phyloP scores from a whole-genome alignment of 2,888 invertebrate genomes.

The Psococerastis gibbosa region DNA sequence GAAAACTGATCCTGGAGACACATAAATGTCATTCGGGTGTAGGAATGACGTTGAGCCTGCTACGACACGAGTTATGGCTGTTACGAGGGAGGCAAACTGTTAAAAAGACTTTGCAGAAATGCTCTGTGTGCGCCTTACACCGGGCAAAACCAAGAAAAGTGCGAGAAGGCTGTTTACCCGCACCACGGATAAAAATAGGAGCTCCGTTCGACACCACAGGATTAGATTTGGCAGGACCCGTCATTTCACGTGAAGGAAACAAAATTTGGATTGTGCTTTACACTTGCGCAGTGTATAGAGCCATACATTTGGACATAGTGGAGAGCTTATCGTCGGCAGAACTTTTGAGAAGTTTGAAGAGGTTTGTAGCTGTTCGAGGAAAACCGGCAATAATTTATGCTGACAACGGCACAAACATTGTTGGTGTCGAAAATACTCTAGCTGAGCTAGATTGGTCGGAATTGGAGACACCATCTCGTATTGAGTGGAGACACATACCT shows the following conservation, averaged over 20 bases:
- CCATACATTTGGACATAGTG: constrained; percentile 21
- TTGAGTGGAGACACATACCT: constrained; percentile 21
- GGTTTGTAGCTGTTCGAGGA: constrained; percentile 18
- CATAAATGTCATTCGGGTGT: no score
- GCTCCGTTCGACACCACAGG: constrained; percentile 21
- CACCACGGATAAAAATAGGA: no score
- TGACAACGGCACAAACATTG: constrained; percentile 21
- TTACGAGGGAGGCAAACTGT: no score
- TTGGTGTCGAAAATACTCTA: constrained; percentile 12
- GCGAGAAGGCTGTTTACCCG: no score
- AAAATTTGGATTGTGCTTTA: constrained; percentile 23
- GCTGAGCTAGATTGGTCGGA: constrained; percentile 2
- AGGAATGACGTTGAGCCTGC: no score
- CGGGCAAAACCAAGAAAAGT: no score
- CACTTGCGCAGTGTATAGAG: constrained; percentile 21
- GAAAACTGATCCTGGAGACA: no score
- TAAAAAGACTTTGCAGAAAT: no score
- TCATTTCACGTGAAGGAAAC: constrained; percentile 19
- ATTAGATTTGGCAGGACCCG: constrained; percentile 24
- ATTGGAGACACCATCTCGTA: no score
- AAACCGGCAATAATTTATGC: constrained; percentile 17
- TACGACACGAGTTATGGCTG: no score
- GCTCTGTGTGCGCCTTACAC: no score
- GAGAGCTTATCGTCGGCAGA: constrained; percentile 15
- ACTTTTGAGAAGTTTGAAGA: constrained; percentile 18